These are phyloP conservation scores for Peromyscus leucopus DNA, from an alignment of 2,113 vertebrate species.

Conservation along the genomic window DNA sequence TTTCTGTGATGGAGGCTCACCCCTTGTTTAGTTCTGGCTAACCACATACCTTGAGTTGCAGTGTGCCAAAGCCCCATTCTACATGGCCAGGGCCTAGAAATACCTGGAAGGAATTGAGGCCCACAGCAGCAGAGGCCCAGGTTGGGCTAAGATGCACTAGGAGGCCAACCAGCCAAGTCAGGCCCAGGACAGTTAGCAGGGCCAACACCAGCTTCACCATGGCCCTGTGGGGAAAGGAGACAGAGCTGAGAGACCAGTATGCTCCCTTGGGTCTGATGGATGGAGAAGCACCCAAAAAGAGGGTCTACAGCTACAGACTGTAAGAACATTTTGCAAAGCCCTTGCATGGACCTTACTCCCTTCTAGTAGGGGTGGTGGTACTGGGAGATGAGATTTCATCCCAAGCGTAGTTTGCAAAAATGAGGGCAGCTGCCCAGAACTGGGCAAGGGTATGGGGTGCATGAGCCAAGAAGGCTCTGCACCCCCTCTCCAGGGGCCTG, in stretches of 20 bases:
- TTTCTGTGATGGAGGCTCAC: background rate
- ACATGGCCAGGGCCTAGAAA: constrained; percentile 13
- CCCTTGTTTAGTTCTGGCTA: background rate
- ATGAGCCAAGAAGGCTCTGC: background rate
- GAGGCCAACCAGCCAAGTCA: constrained; percentile 94
- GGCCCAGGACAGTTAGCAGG: constrained; percentile 93
- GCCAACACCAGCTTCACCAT: constrained; percentile 92
- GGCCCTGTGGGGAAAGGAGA: constrained; percentile 87
- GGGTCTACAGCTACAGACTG: rapidly evolving
- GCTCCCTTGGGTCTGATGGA: no score
- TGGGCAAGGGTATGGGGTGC: no score
- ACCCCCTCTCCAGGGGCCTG: background rate
- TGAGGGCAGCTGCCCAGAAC: background rate
- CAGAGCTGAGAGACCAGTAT: background rate
- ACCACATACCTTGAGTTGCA: no score
- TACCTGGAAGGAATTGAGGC: constrained; percentile 96
- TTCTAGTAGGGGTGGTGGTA: background rate
- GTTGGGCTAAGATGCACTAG: constrained; percentile 92
- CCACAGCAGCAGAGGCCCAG: constrained; percentile 91
- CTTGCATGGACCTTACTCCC: background rate
- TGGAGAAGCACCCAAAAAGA: background rate
- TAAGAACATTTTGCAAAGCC: background rate
- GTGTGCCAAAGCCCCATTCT: background rate
- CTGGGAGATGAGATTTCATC: background rate
- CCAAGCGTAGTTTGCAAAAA: background rate